A percentile compares a stretch with the other conserved stretches of the same genome.
Conservation (phyloP, 2,797 vertebrate species). For the Hoplostethus mediterraneus region DNA sequence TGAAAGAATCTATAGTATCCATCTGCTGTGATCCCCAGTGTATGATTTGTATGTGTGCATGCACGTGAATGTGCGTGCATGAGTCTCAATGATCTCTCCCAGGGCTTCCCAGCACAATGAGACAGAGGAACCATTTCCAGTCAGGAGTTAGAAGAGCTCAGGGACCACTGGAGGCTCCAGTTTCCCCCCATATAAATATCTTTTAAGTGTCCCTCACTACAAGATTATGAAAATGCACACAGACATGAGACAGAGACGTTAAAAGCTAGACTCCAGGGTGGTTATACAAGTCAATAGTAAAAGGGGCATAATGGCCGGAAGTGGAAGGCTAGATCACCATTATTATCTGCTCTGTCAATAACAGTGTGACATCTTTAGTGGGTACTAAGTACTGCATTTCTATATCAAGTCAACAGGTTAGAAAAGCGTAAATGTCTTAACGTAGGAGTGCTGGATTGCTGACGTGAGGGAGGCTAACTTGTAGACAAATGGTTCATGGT, state of each 20-base stretch:
- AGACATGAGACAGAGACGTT: slow-evolving; percentile 33
- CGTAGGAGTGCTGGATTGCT: too few relatives aligned
- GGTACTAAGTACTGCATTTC: background rate
- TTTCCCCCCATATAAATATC: slow-evolving; percentile 43
- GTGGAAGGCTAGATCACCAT: slow-evolving; percentile 14
- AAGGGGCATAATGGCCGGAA: slow-evolving; percentile 4
- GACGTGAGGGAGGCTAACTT: too few relatives aligned
- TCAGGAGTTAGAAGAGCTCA: slow-evolving; percentile 30
- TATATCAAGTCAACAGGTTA: background rate
- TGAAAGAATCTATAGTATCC: slow-evolving; percentile 33
- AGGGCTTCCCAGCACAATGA: slow-evolving; percentile 13
- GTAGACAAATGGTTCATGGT: background rate
- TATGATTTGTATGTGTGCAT: slow-evolving; percentile 22
- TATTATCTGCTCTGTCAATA: background rate
- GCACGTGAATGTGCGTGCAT: background rate
- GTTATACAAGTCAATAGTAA: background rate
- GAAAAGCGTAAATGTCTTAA: too few relatives aligned
- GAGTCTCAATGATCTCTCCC: background rate
- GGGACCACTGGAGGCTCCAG: slow-evolving; percentile 22
- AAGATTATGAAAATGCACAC: slow-evolving; percentile 30
- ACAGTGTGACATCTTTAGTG: too few relatives aligned
- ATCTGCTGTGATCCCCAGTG: slow-evolving; percentile 36
- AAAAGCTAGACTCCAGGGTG: slow-evolving; percentile 33
- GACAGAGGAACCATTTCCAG: slow-evolving; percentile 44
- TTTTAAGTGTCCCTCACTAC: slow-evolving; percentile 25